These are phyloP conservation scores for Podabrus alpinus DNA, from an alignment of 2,888 invertebrate species.

Conservation along the genomic window DNA sequence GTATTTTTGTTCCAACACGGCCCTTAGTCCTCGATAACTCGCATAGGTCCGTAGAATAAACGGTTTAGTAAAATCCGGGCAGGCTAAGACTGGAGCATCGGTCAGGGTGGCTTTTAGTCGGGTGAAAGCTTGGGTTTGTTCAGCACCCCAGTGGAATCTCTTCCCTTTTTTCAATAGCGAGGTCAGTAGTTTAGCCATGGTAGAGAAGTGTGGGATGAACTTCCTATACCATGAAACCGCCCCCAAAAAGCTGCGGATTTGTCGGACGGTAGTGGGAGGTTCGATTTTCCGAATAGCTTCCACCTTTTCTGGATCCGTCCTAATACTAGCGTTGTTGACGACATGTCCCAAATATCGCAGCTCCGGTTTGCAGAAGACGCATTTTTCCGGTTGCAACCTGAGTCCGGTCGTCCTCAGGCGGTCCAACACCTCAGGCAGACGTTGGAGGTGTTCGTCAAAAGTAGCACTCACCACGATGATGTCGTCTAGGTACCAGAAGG, in stretches of 20 bases:
- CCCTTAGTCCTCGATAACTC: not conserved
- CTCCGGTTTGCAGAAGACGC: too few relatives aligned
- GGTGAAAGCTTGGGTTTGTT: not conserved
- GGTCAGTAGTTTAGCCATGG: not conserved
- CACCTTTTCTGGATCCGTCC: constrained; percentile 35
- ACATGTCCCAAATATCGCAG: not conserved
- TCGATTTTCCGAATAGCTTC: constrained; percentile 22
- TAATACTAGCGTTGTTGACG: not conserved
- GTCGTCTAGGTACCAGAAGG: too few relatives aligned
- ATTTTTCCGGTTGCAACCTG: too few relatives aligned
- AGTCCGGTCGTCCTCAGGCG: too few relatives aligned
- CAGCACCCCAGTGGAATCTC: not conserved
- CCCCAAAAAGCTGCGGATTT: constrained; percentile 30
- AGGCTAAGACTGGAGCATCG: too few relatives aligned
- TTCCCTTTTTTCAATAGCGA: not conserved
- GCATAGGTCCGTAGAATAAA: constrained; percentile 17
- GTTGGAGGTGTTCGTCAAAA: too few relatives aligned
- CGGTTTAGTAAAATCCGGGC: not conserved
- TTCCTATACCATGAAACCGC: constrained; percentile 30
- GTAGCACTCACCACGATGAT: too few relatives aligned
- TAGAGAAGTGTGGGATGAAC: not conserved
- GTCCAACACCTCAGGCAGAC: too few relatives aligned
- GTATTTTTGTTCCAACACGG: constrained; percentile 2
- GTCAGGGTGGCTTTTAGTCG: not conserved
- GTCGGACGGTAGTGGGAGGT: constrained; percentile 12